Base-by-base conservation (phyloP, 2,888 invertebrate genomes). In the Bembecia ichneumoniformis region DNA sequence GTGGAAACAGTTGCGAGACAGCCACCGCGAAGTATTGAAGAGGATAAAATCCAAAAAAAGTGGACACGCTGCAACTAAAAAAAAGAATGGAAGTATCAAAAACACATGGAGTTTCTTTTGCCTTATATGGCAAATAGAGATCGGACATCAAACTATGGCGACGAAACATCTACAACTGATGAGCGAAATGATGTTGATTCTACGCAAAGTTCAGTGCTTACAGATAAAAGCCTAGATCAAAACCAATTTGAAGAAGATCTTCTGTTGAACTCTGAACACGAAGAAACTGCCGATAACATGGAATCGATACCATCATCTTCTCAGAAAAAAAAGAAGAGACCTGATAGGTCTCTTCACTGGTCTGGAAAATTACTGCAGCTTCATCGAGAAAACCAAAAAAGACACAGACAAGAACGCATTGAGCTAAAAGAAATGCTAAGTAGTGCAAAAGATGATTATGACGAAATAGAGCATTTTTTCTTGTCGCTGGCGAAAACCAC, bases 271-370 rank as follows among this genome's bases (percentile, higher is more conserved):
- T n/a, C n/a, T n/a, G n/a, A n/a, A n/a, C n/a, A n/a, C n/a, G n/a
- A n/a, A n/a, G n/a, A n/a, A n/a, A n/a, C n/a, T n/a, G n/a, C n/a
- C n/a, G n/a, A n/a, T n/a, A n/a, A 48, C 51, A 46, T 51, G 47
- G n/a, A 43, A n/a, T 51, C 43, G 36, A 52, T 47, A 49, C 35
- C 55, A 49, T 53, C 56, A 43, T 52, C 56, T 50, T 54, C 53
- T 20, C 52, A 45, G 53, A 56, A 56, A 56, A 56, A 54, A 44
- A 55, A 56, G 51, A 55, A 54, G 47, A 51, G n/a, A n/a, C n/a
- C n/a, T n/a, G n/a, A 56, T 56, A 53, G 55, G 51, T 53, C 55
- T 43, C 52, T 53, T 52, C 52, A 55, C 47, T 16, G 49, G 46
- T 55, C 53, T 46, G 52, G 45, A 56, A 54, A 55, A 54, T 53